A percentile compares a stretch with the other conserved stretches of the same genome.
These are phyloP conservation scores for Pediacus dermestoides DNA, from an alignment of 2,888 invertebrate genomes.

Conservation along the genomic window DNA sequence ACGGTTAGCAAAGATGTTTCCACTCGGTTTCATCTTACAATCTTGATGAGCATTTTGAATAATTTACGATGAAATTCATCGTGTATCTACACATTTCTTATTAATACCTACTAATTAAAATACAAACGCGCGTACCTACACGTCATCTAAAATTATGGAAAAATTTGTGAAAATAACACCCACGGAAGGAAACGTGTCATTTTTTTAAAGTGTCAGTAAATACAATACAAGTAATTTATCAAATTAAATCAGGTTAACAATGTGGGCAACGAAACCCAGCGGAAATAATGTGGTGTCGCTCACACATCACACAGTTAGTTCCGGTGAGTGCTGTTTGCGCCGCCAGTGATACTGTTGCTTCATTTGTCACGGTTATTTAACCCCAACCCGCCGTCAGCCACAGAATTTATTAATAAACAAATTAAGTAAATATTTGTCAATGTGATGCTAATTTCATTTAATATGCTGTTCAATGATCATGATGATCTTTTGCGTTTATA, in stretches of 20 bases:
- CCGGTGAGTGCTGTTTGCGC: slow-evolving; percentile 36
- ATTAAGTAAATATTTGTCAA: slow-evolving; percentile 11
- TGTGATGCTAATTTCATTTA: too few relatives aligned
- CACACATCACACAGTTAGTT: slow-evolving; percentile 42
- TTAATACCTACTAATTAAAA: too few relatives aligned
- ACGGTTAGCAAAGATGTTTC: slow-evolving; percentile 35
- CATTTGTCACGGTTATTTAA: slow-evolving; percentile 45
- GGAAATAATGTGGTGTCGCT: slow-evolving; percentile 41
- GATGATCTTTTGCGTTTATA: too few relatives aligned
- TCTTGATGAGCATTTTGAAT: slow-evolving; percentile 36
- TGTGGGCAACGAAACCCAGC: slow-evolving; percentile 22
- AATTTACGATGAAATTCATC: slow-evolving; percentile 34
- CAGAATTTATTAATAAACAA: slow-evolving; percentile 18
- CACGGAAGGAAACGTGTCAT: slow-evolving; percentile 9
- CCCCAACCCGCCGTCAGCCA: slow-evolving; percentile 21
- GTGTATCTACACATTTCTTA: slow-evolving; percentile 12
- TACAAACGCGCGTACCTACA: too few relatives aligned
- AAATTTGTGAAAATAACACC: too few relatives aligned
- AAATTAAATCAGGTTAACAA: slow-evolving; percentile 23
- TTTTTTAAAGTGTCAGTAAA: slow-evolving; percentile 4
- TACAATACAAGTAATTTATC: slow-evolving; percentile 17
- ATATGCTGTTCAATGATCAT: too few relatives aligned
- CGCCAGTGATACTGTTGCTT: slow-evolving; percentile 39
- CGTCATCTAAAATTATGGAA: too few relatives aligned
- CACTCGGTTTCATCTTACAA: slow-evolving; percentile 41